Evolutionary conservation across 2,797 vertebrate species (phyloP).

Genomic region (Tarsius wallacei): DNA sequence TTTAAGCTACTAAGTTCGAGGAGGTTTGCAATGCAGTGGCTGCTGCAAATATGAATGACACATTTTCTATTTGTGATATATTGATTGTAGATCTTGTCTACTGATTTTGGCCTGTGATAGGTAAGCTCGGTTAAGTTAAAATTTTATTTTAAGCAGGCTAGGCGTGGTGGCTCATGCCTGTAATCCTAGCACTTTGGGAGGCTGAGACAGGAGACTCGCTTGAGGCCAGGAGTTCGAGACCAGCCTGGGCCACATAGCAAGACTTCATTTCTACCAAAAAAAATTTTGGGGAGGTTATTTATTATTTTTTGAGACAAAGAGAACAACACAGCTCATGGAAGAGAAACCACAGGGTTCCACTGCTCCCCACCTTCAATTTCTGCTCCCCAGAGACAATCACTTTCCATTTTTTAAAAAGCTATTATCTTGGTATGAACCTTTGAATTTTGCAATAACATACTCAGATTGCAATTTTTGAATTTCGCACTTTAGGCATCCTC

Average conservation of each 20-base stretch:
- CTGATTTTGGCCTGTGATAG: constrained; percentile 8
- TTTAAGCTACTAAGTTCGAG: background rate
- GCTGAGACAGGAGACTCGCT: background rate
- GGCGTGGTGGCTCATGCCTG: background rate
- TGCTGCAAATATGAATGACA: background rate
- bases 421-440: constrained; percentile 11
- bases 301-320: constrained; percentile 16
- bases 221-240: background rate
- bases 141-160: constrained; percentile 14
- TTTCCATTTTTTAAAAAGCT: constrained; percentile 14
- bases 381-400: background rate
- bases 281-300: too few species aligned
- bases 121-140: constrained; percentile 35
- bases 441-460: background rate
- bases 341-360: background rate
- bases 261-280: background rate
- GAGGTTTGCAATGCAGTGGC: background rate
- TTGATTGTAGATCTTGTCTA: background rate
- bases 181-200: background rate
- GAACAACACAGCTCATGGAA: background rate
- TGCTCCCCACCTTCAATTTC: background rate
- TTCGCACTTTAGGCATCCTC: constrained; percentile 3
- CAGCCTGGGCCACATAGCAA: background rate
- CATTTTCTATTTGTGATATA: constrained; percentile 35
- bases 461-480: background rate